These are phyloP conservation scores for Phalanger gymnotis DNA, from an alignment of 2,797 vertebrate genomes.

Conservation along the genomic window DNA sequence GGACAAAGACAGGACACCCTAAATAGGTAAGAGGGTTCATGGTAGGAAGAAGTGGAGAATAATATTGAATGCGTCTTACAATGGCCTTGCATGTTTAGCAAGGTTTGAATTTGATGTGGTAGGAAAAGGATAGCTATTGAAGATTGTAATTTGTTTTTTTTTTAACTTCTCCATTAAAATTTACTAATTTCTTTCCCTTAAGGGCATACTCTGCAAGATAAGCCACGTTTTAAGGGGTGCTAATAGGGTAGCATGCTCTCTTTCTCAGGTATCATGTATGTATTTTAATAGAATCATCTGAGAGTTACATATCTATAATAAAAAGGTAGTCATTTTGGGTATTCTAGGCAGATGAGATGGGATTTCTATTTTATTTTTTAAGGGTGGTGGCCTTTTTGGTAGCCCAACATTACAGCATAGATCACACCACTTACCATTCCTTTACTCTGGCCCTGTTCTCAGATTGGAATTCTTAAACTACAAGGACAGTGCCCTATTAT, in stretches of 20 bases:
- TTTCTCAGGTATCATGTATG: neutral
- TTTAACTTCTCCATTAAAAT: neutral
- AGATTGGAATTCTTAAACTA: neutral
- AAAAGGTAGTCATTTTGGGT: neutral
- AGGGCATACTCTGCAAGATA: neutral
- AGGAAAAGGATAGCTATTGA: constrained; percentile 36
- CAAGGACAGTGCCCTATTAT: constrained; percentile 27
- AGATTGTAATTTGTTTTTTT: neutral
- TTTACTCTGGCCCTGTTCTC: neutral
- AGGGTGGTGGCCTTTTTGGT: neutral
- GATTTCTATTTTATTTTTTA: neutral
- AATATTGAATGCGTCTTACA: neutral
- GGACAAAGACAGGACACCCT: neutral
- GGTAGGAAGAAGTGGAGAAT: neutral
- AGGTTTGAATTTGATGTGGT: neutral
- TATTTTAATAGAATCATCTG: neutral
- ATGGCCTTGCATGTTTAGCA: neutral
- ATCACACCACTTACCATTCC: constrained; percentile 4
- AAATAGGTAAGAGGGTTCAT: neutral
- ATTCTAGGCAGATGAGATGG: neutral
- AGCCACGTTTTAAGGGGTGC: neutral
- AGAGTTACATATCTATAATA: constrained; percentile 12
- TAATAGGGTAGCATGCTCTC: constrained; percentile 1
- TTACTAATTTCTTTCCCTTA: constrained; percentile 2
- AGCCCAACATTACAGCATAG: neutral